Evolutionary conservation across 2,797 vertebrate species (phyloP).

Genomic region (Margarornis squamiger): DNA sequence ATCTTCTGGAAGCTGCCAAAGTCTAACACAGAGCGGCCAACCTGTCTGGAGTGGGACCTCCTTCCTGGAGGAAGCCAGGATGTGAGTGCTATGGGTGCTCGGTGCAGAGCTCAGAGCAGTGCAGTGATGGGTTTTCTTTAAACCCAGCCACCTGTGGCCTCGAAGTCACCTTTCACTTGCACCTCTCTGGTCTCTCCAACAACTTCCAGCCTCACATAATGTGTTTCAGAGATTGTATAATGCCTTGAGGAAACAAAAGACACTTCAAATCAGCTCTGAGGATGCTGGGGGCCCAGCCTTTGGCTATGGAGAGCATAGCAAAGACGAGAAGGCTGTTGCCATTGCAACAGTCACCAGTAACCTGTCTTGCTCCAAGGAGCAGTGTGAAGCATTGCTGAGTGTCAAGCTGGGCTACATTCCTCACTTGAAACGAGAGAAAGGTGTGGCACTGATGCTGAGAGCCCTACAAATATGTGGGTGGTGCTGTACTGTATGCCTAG

Average conservation of each 20-base stretch:
- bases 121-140: background rate
- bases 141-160: background rate
- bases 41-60: background rate
- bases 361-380: background rate
- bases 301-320: background rate
- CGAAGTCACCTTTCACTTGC: no score
- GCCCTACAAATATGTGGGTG: conserved; percentile 54
- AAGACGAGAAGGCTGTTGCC: background rate
- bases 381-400: background rate
- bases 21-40: background rate
- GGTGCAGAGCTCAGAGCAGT: background rate
- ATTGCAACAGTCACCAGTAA: conserved; percentile 5
- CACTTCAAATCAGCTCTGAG: background rate
- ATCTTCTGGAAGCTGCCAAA: background rate
- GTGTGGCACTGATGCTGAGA: conserved; percentile 50
- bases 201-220: background rate
- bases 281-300: conserved; percentile 19
- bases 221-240: background rate
- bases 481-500: conserved; percentile 27
- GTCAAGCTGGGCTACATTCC: conserved; percentile 49
- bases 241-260: background rate
- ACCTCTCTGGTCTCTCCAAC: background rate
- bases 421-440: conserved; percentile 28
- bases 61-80: background rate
- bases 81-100: background rate